These are phyloP conservation scores for Drosophila prolongata DNA, from an alignment of 2,888 invertebrate species.

Conservation along the genomic window DNA sequence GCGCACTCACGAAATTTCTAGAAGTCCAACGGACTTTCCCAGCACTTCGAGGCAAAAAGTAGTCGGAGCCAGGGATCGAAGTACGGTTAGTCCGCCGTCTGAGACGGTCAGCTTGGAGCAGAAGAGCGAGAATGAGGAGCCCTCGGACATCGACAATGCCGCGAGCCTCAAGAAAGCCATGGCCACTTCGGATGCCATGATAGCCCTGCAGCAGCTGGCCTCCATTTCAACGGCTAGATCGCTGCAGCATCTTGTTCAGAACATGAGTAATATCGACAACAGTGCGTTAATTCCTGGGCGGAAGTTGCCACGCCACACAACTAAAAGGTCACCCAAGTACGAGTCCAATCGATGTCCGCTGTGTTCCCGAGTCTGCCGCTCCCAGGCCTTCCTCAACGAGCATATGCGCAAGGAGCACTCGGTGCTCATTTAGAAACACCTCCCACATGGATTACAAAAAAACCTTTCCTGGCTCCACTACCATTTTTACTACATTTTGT, in stretches of 20 bases:
- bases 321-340: slow-evolving; percentile 73
- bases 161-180: slow-evolving; percentile 43
- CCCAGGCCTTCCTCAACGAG: slow-evolving; percentile 84
- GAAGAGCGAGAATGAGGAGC: slow-evolving; percentile 65
- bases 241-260: slow-evolving; percentile 77
- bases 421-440: slow-evolving; percentile 76
- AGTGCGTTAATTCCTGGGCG: slow-evolving; percentile 66
- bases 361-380: slow-evolving; percentile 83
- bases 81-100: neutral
- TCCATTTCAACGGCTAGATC: slow-evolving; percentile 80
- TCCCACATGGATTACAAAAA: neutral
- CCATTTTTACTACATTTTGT: neutral
- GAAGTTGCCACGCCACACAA: slow-evolving; percentile 73
- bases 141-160: slow-evolving; percentile 9
- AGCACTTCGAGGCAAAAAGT: slow-evolving; percentile 46
- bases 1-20: slow-evolving; percentile 46
- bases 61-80: neutral
- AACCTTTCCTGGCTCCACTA: neutral
- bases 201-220: slow-evolving; percentile 82
- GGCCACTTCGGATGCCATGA: slow-evolving; percentile 72
- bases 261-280: slow-evolving; percentile 70
- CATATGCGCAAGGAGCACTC: slow-evolving; percentile 85
- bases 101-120: slow-evolving; percentile 2
- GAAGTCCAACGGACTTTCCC: slow-evolving; percentile 9
- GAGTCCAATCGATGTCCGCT: slow-evolving; percentile 84